phyloP scores from a whole-genome alignment of 2,888 invertebrate species.

The Acleris laterana region DNA sequence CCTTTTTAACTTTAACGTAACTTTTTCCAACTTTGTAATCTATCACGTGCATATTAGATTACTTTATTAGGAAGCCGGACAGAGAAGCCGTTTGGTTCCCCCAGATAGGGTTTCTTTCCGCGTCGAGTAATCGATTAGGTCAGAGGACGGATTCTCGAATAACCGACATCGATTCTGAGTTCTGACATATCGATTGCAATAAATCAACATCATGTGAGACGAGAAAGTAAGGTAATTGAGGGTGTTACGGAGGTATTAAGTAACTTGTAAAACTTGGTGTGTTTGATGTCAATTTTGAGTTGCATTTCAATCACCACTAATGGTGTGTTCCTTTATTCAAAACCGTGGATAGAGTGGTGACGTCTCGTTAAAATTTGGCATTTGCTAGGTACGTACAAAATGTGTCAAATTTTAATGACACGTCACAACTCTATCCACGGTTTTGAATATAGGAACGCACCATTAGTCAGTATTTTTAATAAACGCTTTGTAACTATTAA shows the following conservation, averaged over 20 bases:
- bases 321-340: too few relatives aligned
- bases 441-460: too few relatives aligned
- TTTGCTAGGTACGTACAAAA: too few relatives aligned
- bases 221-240: constrained; percentile 20
- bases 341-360: too few relatives aligned
- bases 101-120: constrained; percentile 60
- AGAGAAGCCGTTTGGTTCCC: constrained; percentile 46
- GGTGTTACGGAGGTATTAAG: background rate
- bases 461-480: too few relatives aligned
- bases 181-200: constrained; percentile 26
- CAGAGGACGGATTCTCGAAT: constrained; percentile 39
- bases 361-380: too few relatives aligned
- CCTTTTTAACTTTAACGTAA: too few relatives aligned
- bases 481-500: too few relatives aligned
- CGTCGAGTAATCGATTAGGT: constrained; percentile 43
- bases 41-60: constrained; percentile 42
- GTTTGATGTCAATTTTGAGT: too few relatives aligned
- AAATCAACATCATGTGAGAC: constrained; percentile 13
- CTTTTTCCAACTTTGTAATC: background rate
- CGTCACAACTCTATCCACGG: too few relatives aligned
- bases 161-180: constrained; percentile 24
- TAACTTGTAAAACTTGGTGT: background rate
- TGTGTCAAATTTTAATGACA: too few relatives aligned
- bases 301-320: too few relatives aligned
- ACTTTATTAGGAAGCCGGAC: constrained; percentile 52